Evolutionary conservation across 2,113 vertebrate species (phyloP), one percentile per base, ranked within the genome.

Genomic region (Cromileptes altivelis): DNA sequence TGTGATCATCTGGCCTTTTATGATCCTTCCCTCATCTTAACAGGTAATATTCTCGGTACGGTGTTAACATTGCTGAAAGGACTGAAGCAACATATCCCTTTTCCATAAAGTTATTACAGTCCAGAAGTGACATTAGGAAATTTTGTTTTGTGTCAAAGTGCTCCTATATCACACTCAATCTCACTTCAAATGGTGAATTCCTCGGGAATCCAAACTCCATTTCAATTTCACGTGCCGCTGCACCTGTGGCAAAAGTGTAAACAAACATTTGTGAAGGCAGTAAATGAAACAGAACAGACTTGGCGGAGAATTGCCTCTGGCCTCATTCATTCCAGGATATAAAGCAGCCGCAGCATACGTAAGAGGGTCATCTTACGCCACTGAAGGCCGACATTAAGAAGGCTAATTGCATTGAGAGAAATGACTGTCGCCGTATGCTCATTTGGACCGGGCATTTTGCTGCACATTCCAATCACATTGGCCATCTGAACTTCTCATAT

Each of bases 141-240:
- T 75, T 74, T 71, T 18, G 6, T 23, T 65, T 61, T 14, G 63
- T 67, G 64, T 79, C 74, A 30, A 8, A 49, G 56, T 27, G 27
- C 14, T n/a, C 3, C 23, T 56, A 18, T 4, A 70, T 72, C 65
- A 21, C 49, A 47, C 1, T 25, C 56, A 76, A 23, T 78, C 79
- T 77, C 69, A 55, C 53, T 58, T 68, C 69, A 62, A 19, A 69
- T 50, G 61, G 47, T 23, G 21, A 79, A 60, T 69, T 85, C 50
- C 57, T 61, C 1, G 10, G 56, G 70, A 88, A 65, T 3, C 4
- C 61, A 70, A 80, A 85, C 47, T 47, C 71, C 74, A 52, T 86
- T 91, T 81, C 81, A 87, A 88, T 90, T 89, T 92, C 89, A 91
- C 85, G 80, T 82, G 70, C 76, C 70, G 14, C 30, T 88, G 89